Evolutionary conservation across 35 echinoderm and acorn worm genomes (phyloP).

Genomic region (Chiridota heheva): DNA sequence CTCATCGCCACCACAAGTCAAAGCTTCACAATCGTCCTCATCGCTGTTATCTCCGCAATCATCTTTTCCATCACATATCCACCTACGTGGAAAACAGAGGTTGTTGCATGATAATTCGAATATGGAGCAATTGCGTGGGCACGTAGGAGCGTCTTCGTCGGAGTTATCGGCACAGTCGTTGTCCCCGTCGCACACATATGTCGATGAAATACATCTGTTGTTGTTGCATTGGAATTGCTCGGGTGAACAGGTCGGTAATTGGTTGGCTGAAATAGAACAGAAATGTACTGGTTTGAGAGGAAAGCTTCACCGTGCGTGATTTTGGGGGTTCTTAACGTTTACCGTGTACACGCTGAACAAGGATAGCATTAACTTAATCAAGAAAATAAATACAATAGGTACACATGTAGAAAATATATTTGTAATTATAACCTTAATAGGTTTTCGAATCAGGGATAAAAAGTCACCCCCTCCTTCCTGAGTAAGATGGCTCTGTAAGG

Average conservation of each 20-base stretch:
- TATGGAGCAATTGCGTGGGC: background rate
- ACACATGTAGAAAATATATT: too few relatives aligned
- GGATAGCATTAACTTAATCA: too few relatives aligned
- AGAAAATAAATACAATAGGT: too few relatives aligned
- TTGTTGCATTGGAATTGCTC: slow-evolving; percentile 15
- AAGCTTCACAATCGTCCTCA: background rate
- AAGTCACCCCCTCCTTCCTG: too few relatives aligned
- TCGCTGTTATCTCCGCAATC: slow-evolving; percentile 39
- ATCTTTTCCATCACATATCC: slow-evolving; percentile 22
- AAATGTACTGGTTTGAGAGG: too few relatives aligned
- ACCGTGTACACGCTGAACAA: too few relatives aligned
- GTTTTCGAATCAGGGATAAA: too few relatives aligned
- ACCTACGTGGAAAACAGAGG: background rate
- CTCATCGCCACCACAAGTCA: slow-evolving; percentile 3
- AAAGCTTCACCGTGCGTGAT: too few relatives aligned
- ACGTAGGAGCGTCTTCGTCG: background rate
- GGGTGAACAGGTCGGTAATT: background rate
- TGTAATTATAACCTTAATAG: too few relatives aligned
- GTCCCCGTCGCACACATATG: slow-evolving; percentile 7
- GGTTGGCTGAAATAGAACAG: too few relatives aligned
- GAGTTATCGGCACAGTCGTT: slow-evolving; percentile 33
- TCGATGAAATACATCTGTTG: background rate
- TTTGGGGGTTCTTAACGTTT: too few relatives aligned
- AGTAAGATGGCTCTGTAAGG: too few relatives aligned
- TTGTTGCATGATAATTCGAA: background rate